phyloP scores from a whole-genome alignment of 2,113 vertebrate species.

The Australoheros scitulus region DNA sequence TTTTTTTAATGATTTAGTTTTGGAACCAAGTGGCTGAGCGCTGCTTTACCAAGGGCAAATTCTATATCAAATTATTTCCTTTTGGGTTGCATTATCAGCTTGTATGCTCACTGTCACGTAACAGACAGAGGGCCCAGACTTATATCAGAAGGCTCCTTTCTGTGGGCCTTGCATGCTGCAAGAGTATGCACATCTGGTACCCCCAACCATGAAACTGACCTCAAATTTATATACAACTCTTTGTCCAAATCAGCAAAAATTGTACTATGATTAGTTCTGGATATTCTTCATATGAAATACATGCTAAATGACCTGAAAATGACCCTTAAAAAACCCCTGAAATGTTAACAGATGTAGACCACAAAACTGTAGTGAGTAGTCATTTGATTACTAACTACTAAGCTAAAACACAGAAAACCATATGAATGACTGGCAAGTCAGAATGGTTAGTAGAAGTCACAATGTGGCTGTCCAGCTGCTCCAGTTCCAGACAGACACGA shows the following conservation, averaged over 20 bases:
- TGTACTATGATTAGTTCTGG: neutral
- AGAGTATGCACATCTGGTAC: neutral
- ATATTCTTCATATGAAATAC: neutral
- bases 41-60: neutral
- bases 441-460: constrained; percentile 53
- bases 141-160: neutral
- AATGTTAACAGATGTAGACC: constrained; percentile 24
- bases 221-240: neutral
- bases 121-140: neutral
- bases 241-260: neutral
- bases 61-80: neutral
- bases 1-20: constrained; percentile 13
- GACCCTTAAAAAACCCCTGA: neutral
- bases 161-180: neutral
- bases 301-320: neutral
- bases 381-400: constrained; percentile 39
- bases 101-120: neutral
- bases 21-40: neutral
- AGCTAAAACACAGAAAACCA: constrained; percentile 66
- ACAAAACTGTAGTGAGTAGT: constrained; percentile 28
- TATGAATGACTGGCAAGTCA: constrained; percentile 44
- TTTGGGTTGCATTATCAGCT: neutral
- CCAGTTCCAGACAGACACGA: constrained; percentile 58
- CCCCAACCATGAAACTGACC: neutral
- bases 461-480: constrained; percentile 61